These are phyloP conservation scores for Halictus ligatus DNA, from an alignment of 2,888 invertebrate species.

Conservation along the genomic window DNA sequence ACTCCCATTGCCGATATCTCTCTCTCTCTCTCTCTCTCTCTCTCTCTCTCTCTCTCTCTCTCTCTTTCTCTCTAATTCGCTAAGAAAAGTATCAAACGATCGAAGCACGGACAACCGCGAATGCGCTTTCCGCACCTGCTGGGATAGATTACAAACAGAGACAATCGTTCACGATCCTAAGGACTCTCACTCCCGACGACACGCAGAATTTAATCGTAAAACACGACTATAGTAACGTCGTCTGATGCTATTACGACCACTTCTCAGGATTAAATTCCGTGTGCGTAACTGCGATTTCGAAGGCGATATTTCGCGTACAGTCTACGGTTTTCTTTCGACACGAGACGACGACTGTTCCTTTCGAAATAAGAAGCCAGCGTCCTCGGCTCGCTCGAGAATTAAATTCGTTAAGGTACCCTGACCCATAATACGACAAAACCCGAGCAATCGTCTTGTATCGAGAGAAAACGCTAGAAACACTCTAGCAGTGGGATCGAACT, in stretches of 20 bases:
- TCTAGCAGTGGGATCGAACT: neutral
- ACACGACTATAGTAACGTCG: neutral
- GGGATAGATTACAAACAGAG: neutral
- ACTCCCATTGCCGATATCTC: neutral
- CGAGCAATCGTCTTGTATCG: neutral
- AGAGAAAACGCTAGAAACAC: neutral
- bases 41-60: too few relatives aligned
- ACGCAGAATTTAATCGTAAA: neutral
- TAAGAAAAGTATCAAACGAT: neutral
- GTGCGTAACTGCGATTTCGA: neutral
- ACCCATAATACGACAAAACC: too few relatives aligned
- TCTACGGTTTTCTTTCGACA: neutral
- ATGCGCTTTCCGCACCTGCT: neutral
- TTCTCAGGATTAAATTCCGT: neutral
- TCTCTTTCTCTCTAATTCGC: neutral
- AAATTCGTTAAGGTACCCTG: too few relatives aligned
- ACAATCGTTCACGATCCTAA: neutral
- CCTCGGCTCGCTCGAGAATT: too few relatives aligned
- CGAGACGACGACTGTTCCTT: neutral
- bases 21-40: neutral
- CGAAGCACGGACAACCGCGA: too few relatives aligned
- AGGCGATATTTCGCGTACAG: neutral
- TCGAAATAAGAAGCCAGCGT: neutral
- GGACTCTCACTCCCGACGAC: too few relatives aligned
- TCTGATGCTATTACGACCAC: too few relatives aligned